These are phyloP conservation scores for Hedya salicella DNA, from an alignment of 2,888 invertebrate genomes.

Conservation along the genomic window DNA sequence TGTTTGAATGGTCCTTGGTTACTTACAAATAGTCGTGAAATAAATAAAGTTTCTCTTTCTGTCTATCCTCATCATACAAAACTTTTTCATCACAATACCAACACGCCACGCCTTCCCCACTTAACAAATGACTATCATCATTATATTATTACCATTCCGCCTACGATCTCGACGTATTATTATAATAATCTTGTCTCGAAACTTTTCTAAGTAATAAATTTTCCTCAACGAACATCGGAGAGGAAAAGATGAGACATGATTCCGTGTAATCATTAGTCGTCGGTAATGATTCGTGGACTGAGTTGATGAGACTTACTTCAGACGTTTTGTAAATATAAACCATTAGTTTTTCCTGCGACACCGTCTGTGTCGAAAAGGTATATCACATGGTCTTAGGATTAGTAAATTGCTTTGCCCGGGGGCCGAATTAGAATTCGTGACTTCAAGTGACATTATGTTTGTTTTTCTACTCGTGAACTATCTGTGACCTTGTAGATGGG, in stretches of 20 bases:
- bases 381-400: no score
- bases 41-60: no score
- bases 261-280: conserved; percentile 32
- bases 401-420: no score
- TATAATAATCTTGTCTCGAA: conserved; percentile 24
- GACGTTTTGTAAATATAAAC: not conserved
- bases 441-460: no score
- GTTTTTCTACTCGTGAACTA: no score
- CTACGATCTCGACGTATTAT: conserved; percentile 10
- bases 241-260: conserved; percentile 19
- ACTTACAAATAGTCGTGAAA: no score
- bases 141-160: not conserved
- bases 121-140: conserved; percentile 28
- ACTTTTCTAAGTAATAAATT: conserved; percentile 21
- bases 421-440: no score
- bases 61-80: not conserved
- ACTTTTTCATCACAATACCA: conserved; percentile 2
- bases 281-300: conserved; percentile 24
- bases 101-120: not conserved
- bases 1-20: no score
- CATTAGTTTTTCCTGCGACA: no score
- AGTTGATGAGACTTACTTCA: conserved; percentile 7
- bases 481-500: no score
- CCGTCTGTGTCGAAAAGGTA: no score
- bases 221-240: conserved; percentile 13